Evolutionary conservation across 1,140 invertebrate species (phyloP).

Genomic region (Rhagoletis zephyria): DNA sequence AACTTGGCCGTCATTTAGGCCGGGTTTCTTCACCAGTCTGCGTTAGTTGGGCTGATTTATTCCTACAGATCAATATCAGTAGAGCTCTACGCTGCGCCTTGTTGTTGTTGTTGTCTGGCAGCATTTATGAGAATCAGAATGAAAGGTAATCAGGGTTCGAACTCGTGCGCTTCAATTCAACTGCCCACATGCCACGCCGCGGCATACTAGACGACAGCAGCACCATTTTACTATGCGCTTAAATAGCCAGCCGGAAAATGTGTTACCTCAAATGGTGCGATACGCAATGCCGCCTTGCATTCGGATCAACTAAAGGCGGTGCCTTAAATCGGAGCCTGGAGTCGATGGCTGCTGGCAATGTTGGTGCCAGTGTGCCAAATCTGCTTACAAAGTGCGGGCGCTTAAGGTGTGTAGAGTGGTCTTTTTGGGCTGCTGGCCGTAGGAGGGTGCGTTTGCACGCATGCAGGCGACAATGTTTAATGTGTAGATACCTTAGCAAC

Average conservation of each 20-base stretch:
- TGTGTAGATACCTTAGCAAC: neutral
- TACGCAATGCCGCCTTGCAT: neutral
- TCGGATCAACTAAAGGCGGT: slow-evolving; percentile 7
- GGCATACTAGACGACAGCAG: no score
- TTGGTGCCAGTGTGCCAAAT: neutral
- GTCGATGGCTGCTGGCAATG: neutral
- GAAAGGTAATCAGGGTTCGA: no score
- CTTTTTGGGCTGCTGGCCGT: neutral
- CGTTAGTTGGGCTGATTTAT: no score
- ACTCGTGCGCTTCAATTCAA: no score
- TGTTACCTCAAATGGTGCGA: neutral
- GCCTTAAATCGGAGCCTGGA: neutral
- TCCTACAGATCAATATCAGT: no score
- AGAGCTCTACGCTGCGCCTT: no score
- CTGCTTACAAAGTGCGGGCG: neutral
- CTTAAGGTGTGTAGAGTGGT: no score
- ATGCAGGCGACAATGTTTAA: neutral
- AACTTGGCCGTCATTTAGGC: no score
- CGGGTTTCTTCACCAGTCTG: no score
- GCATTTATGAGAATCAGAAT: no score
- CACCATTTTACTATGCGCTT: neutral
- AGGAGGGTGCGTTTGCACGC: neutral
- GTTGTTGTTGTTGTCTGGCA: no score
- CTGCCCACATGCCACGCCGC: no score
- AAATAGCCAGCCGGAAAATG: slow-evolving; percentile 1